Evolutionary conservation across 2,113 vertebrate species (phyloP).

Genomic region (Rhipidura dahli): DNA sequence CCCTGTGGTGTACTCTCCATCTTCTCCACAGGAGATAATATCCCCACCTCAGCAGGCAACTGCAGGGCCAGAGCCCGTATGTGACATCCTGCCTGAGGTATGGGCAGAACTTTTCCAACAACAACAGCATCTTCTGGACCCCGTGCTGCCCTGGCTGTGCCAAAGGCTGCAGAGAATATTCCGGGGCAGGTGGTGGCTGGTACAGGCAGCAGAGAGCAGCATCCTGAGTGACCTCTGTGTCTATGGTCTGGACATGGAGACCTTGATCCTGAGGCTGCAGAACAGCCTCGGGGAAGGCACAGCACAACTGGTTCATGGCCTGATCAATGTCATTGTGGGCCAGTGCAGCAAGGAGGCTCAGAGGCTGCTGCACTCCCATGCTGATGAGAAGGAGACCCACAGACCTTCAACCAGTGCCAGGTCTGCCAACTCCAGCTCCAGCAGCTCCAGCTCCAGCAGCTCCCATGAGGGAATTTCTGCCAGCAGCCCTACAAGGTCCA

Average conservation of each 20-base stretch:
- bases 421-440: neutral
- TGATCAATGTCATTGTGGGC: neutral
- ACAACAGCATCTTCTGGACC: neutral
- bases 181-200: neutral
- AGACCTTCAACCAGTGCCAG: neutral
- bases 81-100: neutral
- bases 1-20: neutral
- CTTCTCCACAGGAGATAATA: neutral
- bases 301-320: neutral
- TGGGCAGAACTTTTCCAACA: neutral
- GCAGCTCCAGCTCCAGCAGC: neutral
- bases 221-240: neutral
- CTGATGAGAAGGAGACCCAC: neutral
- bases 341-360: neutral
- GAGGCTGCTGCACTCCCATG: neutral
- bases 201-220: neutral
- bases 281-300: neutral
- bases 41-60: neutral
- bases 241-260: neutral
- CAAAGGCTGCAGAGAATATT: neutral
- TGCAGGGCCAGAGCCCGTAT: neutral
- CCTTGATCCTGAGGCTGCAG: neutral
- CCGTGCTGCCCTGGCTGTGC: neutral
- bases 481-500: neutral
- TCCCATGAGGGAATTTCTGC: neutral